Evolutionary conservation across 2,888 invertebrate species (phyloP).

Genomic region (Cephonodes hylas): DNA sequence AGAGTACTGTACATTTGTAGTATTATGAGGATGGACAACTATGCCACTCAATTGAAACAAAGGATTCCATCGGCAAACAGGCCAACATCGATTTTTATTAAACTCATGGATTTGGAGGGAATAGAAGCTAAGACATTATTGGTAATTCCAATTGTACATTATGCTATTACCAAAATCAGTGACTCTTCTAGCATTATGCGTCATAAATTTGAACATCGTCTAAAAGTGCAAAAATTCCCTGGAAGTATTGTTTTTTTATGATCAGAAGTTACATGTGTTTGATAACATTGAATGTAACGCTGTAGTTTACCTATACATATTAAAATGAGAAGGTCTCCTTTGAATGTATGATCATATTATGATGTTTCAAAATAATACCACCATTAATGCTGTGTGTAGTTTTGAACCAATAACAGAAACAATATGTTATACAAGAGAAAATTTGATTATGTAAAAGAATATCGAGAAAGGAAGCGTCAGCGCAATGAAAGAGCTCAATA

Average conservation of each 20-base stretch:
- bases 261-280: slow-evolving; percentile 62
- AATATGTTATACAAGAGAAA: slow-evolving; percentile 87
- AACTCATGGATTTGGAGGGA: slow-evolving; percentile 78
- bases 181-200: slow-evolving; percentile 51
- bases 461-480: slow-evolving; percentile 87
- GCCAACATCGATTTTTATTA: slow-evolving; percentile 69
- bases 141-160: slow-evolving; percentile 79
- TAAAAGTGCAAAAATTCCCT: slow-evolving; percentile 68
- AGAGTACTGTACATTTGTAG: slow-evolving; percentile 89
- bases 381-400: slow-evolving; percentile 27
- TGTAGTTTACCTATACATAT: slow-evolving; percentile 50
- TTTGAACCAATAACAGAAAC: slow-evolving; percentile 64
- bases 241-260: slow-evolving; percentile 54
- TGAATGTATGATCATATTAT: slow-evolving; percentile 36
- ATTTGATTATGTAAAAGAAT: slow-evolving; percentile 90
- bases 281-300: slow-evolving; percentile 48
- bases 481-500: slow-evolving; percentile 79
- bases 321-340: slow-evolving; percentile 42
- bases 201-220: slow-evolving; percentile 52
- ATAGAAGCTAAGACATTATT: slow-evolving; percentile 77
- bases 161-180: slow-evolving; percentile 51
- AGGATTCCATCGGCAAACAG: slow-evolving; percentile 43
- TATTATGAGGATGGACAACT: slow-evolving; percentile 83
- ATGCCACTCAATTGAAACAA: slow-evolving; percentile 71
- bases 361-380: slow-evolving; percentile 43